Percentiles rank a stretch among this genome's conserved stretches.
Conservation (phyloP, 2,888 invertebrate species). For the Latrodectus hesperus region DNA sequence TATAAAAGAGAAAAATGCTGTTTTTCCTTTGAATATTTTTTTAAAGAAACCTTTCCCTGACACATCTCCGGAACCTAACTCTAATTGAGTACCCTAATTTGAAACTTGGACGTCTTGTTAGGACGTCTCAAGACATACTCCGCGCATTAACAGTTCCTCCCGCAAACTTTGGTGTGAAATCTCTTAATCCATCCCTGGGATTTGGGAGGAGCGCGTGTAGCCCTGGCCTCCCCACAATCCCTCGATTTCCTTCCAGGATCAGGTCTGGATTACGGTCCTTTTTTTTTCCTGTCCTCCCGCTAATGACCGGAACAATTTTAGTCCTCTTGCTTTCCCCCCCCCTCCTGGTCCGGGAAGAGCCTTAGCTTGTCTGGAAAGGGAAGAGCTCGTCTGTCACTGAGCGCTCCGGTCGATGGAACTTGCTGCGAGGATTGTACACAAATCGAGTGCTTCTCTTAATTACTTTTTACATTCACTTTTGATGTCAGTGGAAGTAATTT, state of each 20-base stretch:
- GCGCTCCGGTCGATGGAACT: too few species aligned
- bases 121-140: neutral
- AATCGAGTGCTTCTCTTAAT: too few species aligned
- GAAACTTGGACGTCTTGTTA: constrained; percentile 49
- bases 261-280: constrained; percentile 15
- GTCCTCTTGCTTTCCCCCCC: neutral
- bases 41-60: neutral
- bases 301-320: constrained; percentile 27
- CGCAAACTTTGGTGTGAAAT: constrained; percentile 27
- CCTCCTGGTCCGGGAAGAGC: too few species aligned
- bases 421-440: too few species aligned
- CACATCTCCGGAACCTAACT: neutral
- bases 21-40: too few species aligned
- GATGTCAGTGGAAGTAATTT: too few species aligned
- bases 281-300: neutral
- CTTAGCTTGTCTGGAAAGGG: neutral
- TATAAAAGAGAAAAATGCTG: too few species aligned
- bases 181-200: constrained; percentile 36
- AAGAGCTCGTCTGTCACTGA: neutral
- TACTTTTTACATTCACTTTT: too few species aligned
- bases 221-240: constrained; percentile 30
- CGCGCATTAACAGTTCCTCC: constrained; percentile 19
- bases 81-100: constrained; percentile 42
- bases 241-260: constrained; percentile 46
- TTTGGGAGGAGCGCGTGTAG: constrained; percentile 24